A percentile compares a stretch with the other conserved stretches of the same genome.
Evolutionary conservation across 2,797 vertebrate species (phyloP).

Genomic region (Potorous gilbertii): DNA sequence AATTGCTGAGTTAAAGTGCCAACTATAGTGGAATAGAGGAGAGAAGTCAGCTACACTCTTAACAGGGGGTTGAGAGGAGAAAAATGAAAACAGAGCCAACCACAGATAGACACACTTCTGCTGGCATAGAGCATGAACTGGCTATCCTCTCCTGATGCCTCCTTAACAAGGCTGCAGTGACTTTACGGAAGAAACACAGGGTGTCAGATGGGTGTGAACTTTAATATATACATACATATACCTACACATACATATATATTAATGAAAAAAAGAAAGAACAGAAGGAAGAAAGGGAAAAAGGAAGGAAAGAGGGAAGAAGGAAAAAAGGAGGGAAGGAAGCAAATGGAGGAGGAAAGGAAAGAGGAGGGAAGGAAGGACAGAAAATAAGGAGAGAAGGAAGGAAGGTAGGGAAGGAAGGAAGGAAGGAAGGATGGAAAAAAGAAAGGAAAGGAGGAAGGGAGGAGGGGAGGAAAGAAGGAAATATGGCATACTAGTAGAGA

Average conservation of each 20-base stretch:
- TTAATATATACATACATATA: neutral
- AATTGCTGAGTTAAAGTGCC: neutral
- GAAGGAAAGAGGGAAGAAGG: too few relatives aligned
- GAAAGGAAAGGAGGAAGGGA: neutral
- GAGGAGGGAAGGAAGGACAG: too few relatives aligned
- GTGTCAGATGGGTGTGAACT: slow-evolving; percentile 33
- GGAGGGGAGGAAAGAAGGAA: neutral
- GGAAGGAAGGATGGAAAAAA: neutral
- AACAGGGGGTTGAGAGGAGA: neutral
- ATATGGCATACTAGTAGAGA: neutral
- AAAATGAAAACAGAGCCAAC: neutral
- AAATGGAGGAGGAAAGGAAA: too few relatives aligned
- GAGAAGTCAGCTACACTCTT: neutral
- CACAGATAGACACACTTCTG: neutral
- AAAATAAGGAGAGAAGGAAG: neutral
- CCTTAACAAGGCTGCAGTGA: slow-evolving; percentile 45
- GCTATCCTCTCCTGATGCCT: slow-evolving; percentile 30
- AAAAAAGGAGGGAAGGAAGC: too few relatives aligned
- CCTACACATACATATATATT: neutral
- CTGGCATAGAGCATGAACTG: neutral
- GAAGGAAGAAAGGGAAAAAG: neutral
- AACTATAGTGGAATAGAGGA: neutral
- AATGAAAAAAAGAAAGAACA: neutral
- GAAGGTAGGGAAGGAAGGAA: neutral
- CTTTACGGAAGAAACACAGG: slow-evolving; percentile 46